Evolutionary conservation across 2,888 invertebrate genomes (phyloP).

Genomic region (Helicoverpa assulta): DNA sequence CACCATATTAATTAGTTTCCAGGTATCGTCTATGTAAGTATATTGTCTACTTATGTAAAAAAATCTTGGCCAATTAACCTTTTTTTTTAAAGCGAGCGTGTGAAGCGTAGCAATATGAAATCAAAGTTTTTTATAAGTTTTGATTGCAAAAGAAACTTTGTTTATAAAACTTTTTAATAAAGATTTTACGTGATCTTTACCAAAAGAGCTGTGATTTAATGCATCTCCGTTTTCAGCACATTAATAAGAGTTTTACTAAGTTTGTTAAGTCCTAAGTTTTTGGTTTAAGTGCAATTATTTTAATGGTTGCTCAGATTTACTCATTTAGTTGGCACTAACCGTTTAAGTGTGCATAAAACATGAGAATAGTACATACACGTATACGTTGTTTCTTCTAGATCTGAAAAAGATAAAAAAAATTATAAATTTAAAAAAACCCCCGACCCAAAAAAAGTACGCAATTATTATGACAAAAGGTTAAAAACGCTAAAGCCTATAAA

Average conservation of each 20-base stretch:
- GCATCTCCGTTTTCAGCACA: constrained; percentile 21
- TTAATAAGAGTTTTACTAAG: constrained; percentile 19
- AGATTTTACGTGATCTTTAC: constrained; percentile 11
- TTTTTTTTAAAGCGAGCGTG: background rate
- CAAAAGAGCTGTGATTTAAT: constrained; percentile 32
- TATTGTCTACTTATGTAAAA: too few species aligned
- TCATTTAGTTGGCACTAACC: constrained; percentile 4
- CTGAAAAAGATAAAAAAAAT: too few species aligned
- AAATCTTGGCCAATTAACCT: background rate
- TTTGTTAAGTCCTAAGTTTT: constrained; percentile 35
- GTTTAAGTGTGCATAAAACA: background rate
- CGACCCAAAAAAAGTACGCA: too few species aligned
- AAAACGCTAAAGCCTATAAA: too few species aligned
- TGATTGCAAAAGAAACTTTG: constrained; percentile 14
- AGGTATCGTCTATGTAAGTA: too few species aligned
- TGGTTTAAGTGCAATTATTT: constrained; percentile 13
- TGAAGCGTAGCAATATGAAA: background rate
- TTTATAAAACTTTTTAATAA: constrained; percentile 8
- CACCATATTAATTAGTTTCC: too few species aligned
- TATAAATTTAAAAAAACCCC: too few species aligned
- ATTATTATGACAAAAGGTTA: too few species aligned
- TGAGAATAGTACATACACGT: too few species aligned
- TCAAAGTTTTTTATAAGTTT: background rate
- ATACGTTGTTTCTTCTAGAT: too few species aligned
- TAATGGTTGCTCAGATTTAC: background rate